These are phyloP conservation scores for Chlamydotis undulata DNA, from an alignment of 2,113 vertebrate species.

Conservation along the genomic window DNA sequence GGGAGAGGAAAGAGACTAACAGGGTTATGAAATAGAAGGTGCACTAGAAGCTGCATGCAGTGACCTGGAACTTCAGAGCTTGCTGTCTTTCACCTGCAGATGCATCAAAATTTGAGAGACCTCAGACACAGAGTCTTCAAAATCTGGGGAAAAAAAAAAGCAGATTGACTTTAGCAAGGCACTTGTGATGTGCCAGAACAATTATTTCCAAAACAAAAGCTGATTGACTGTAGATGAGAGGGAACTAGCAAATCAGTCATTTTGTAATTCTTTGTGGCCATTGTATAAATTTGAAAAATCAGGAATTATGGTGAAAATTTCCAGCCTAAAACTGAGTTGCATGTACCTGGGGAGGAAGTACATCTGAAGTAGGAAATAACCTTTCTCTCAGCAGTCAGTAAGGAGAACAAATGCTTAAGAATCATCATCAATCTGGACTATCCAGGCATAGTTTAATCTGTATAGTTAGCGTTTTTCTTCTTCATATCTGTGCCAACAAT, in stretches of 20 bases:
- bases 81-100: not conserved
- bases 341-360: not conserved
- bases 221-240: not conserved
- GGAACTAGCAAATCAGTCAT: not conserved
- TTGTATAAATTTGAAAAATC: not conserved
- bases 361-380: not conserved
- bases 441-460: not conserved
- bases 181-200: not conserved
- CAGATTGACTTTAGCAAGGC: not conserved
- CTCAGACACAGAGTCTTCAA: not conserved
- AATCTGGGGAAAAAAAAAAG: not conserved
- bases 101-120: not conserved
- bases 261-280: not conserved
- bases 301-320: not conserved
- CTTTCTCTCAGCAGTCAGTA: not conserved
- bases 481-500: not conserved
- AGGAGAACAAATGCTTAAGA: not conserved
- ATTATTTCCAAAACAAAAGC: not conserved
- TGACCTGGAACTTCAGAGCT: not conserved
- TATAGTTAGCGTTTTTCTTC: not conserved
- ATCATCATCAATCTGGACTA: not conserved
- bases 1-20: not conserved
- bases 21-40: not conserved
- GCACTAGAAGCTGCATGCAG: not conserved
- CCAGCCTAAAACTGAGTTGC: not conserved